phyloP scores from a whole-genome alignment of 2,797 vertebrate species.

The Myripristis murdjan region DNA sequence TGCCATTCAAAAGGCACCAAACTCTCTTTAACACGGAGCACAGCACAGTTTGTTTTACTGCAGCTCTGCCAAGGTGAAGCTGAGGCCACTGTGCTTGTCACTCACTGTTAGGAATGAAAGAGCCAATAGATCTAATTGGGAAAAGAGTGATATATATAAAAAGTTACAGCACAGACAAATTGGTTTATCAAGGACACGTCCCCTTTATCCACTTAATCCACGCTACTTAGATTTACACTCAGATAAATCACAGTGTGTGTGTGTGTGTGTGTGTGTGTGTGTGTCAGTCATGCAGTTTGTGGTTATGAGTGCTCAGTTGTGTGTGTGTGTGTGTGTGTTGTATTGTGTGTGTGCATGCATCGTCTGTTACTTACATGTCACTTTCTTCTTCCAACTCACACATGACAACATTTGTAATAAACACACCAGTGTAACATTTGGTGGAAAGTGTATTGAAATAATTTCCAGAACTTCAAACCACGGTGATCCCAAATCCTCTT shows the following conservation, averaged over 20 bases:
- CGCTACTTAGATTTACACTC: not conserved
- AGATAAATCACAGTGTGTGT: slow-evolving; percentile 3
- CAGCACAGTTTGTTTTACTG: not conserved
- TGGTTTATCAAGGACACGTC: slow-evolving; percentile 3
- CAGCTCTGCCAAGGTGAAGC: not conserved
- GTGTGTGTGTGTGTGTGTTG: no score
- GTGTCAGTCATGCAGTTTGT: no score
- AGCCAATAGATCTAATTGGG: slow-evolving; percentile 6
- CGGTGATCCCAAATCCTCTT: no score
- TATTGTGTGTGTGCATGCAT: not conserved
- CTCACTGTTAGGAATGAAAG: not conserved
- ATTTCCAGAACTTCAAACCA: no score
- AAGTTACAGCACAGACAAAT: slow-evolving; percentile 10
- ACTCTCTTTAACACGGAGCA: no score
- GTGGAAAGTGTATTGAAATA: no score
- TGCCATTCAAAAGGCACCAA: no score
- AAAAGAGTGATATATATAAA: not conserved
- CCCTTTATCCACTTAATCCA: slow-evolving; percentile 13
- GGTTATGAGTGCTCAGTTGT: no score
- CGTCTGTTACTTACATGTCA: not conserved
- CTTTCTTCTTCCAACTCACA: not conserved
- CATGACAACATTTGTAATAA: not conserved
- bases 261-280: not conserved
- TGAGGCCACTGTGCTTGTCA: not conserved
- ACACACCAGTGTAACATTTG: not conserved